Base-by-base conservation (phyloP, 2,888 invertebrate species). In the Philereme transversata region DNA sequence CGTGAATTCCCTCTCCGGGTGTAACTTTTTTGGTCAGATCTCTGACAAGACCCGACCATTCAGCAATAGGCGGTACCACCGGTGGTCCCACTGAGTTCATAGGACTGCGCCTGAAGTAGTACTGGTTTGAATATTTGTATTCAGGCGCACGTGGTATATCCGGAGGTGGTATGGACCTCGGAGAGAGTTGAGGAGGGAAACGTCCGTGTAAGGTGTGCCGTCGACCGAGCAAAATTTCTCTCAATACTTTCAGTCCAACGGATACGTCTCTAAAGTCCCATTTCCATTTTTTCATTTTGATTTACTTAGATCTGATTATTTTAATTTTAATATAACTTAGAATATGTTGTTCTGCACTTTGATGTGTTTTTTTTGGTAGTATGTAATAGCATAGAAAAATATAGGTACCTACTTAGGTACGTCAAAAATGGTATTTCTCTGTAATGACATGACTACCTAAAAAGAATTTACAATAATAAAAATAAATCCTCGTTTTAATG, bases 181-280 rank as follows among this genome's bases (percentile, higher is more conserved):
- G 73, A 2, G 91, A 62, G 2, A 88, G 0, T 0, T 69, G 22
- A 10, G 87, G 83, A 1, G 77, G 74, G 69, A 85, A 90, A 4
- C 91, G 81, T 5, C 71, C 73, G 55, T 87, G 88, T 4, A 78
- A 68, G 6, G 58, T 74, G 54, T 84, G 80, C 57, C 79, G 75
- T 35, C 90, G 79, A 8, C 91, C 91, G 44, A 91, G 68, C 38
- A 90, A 73, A 68, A 88, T 76, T 1, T 84, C 70, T 35, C 91
- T 77, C 0, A 90, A 0, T 44, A 69, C 78, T 67, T 78, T 73
- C n/a, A 91, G 33, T 1, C 76, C 69, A 3, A 60, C 10, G 5
- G 83, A 84, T 3, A 91, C 78, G 61, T 91, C 90, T 55, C 90
- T 76, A 51, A 78, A 84, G 43, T 79, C 73, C 62, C 68, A 79